Evolutionary conservation across 1,140 invertebrate genomes (phyloP), one percentile per base, ranked within the genome.

Genomic region (Drosophila persimilis): DNA sequence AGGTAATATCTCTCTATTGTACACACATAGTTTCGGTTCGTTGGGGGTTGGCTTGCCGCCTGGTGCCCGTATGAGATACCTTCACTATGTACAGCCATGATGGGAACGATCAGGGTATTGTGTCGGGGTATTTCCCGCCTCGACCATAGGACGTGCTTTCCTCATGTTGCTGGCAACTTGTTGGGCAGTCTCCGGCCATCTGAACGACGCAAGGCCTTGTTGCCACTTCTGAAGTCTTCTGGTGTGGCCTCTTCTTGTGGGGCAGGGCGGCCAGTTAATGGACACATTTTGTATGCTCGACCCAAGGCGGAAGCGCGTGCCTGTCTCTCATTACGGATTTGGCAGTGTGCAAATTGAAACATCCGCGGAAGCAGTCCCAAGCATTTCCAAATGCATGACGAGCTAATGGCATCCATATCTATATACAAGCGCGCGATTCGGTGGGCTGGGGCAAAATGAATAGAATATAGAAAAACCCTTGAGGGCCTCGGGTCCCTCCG

Each of bases 271-370:
- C 51, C 15, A 56, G 35, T 67, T 84, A 85, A 83, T 84, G 80
- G 76, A 79, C 73, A 69, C 73, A 77, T 47, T 61, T 44, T 29
- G 53, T 67, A 29, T 63, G 47, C 44, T 47, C 47, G 50, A 64
- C 67, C 50, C 41, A 13, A 31, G 15, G 22, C 72, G 81, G 81
- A 86, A 86, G 46, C 81, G 81, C 81, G 81, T 86, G 81, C 70
- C 73, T 60, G 52, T 51, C 65, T 29, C 73, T 65, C 83, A 86
- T 86, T 76, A 75, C 66, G 54, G 54, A 39, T 53, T 75, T 58
- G 73, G 50, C 70, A 66, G 39, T 70, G 39, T 45, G 64, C 51
- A 86, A 86, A 86, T 84, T 80, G 61, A 80, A 80, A 86, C 63
- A 80, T 70, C 75, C 72, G 41, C 62, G 59, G 35, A 3, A 39